A percentile compares a stretch with the other conserved stretches of the same genome.
Conservation (phyloP, 2,888 invertebrate species). For the Odontomyia ornata region DNA sequence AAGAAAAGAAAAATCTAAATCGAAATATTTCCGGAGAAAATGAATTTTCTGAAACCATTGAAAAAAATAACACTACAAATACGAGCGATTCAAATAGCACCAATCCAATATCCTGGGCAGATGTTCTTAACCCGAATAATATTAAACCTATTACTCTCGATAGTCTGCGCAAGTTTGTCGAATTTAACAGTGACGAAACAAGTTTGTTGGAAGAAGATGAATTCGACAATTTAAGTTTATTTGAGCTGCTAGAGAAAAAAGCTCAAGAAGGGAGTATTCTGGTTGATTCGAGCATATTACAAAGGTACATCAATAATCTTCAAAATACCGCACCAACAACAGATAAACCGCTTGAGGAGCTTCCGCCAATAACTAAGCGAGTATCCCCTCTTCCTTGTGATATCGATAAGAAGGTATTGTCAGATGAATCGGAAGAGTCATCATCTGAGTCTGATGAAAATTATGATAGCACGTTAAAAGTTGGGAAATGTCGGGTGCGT, state of each 20-base stretch:
- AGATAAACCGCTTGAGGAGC: neutral
- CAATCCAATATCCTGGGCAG: slow-evolving; percentile 62
- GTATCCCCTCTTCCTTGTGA: slow-evolving; percentile 51
- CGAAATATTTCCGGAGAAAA: no score
- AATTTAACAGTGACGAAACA: slow-evolving; percentile 41
- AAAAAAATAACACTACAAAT: no score
- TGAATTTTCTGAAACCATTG: no score
- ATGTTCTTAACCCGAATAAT: slow-evolving; percentile 64
- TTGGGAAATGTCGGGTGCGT: slow-evolving; percentile 45
- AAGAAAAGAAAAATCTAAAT: no score
- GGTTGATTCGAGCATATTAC: slow-evolving; percentile 68
- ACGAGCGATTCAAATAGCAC: no score
- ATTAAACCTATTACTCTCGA: slow-evolving; percentile 55
- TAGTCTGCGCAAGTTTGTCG: slow-evolving; percentile 31
- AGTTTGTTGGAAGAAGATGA: slow-evolving; percentile 49
- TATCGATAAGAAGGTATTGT: slow-evolving; percentile 42
- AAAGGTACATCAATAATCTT: slow-evolving; percentile 8
- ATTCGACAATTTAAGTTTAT: slow-evolving; percentile 74
- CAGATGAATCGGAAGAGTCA: slow-evolving; percentile 47
- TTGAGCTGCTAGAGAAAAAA: slow-evolving; percentile 80
- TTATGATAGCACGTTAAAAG: neutral
- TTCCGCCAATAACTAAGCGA: neutral
- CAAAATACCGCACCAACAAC: neutral
- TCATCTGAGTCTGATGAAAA: slow-evolving; percentile 46
- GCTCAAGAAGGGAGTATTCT: slow-evolving; percentile 77